phyloP scores from a whole-genome alignment of 92 coral and sea anemone species.

The Parazoanthus darwini region DNA sequence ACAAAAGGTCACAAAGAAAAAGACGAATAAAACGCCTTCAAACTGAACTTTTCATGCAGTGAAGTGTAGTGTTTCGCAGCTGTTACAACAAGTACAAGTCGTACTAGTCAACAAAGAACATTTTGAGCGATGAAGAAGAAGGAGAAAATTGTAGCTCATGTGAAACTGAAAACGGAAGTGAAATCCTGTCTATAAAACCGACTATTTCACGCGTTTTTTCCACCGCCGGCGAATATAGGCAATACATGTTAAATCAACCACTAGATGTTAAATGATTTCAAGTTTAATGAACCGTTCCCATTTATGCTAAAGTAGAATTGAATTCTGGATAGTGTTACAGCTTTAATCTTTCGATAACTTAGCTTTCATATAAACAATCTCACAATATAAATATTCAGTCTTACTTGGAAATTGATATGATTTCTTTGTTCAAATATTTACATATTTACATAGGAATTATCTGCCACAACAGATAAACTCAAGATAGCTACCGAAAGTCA shows the following conservation, averaged over 20 bases:
- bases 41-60: no score
- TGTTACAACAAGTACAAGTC: background rate
- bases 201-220: background rate
- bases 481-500: background rate
- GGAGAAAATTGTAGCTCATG: background rate
- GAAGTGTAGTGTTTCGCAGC: background rate
- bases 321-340: no score
- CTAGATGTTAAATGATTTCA: background rate
- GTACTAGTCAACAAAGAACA: background rate
- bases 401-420: background rate
- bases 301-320: background rate
- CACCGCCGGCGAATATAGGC: background rate
- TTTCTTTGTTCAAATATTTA: constrained; percentile 29
- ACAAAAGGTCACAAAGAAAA: no score
- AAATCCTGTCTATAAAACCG: no score
- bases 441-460: constrained; percentile 22
- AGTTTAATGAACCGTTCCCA: no score
- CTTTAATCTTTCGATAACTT: constrained; percentile 14
- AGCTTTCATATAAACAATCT: background rate
- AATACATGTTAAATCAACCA: background rate
- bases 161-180: background rate
- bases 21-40: background rate
- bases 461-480: background rate
- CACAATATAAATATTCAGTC: constrained; percentile 8
- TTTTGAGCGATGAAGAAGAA: background rate